A percentile compares a stretch with the other conserved stretches of the same genome.
These are phyloP conservation scores for Melanostoma scalare DNA, from an alignment of 2,888 invertebrate species.

Conservation along the genomic window DNA sequence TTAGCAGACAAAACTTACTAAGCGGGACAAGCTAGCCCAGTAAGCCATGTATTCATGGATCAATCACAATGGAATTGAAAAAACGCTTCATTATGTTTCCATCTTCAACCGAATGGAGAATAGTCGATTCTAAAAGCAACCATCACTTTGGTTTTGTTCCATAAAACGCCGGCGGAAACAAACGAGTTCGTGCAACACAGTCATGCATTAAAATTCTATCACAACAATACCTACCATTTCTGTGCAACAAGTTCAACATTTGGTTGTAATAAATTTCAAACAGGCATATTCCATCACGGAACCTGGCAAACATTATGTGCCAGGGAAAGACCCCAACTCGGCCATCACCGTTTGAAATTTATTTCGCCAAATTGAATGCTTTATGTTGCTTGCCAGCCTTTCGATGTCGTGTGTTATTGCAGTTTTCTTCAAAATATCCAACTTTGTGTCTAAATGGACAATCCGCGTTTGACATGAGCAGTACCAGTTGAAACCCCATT, in stretches of 20 bases:
- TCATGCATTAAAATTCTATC: slow-evolving; percentile 7
- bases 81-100: no score
- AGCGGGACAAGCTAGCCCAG: no score
- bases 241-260: slow-evolving; percentile 61
- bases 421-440: slow-evolving; percentile 52
- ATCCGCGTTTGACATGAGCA: slow-evolving; percentile 62
- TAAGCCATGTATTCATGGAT: no score
- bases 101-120: background rate
- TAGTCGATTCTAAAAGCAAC: background rate
- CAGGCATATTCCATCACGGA: slow-evolving; percentile 63
- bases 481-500: slow-evolving; percentile 28
- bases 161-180: slow-evolving; percentile 11
- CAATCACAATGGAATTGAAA: no score
- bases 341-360: slow-evolving; percentile 55
- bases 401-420: slow-evolving; percentile 67
- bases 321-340: background rate
- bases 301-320: slow-evolving; percentile 20
- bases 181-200: slow-evolving; percentile 34
- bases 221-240: background rate
- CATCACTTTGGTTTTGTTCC: background rate
- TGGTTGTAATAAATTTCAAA: slow-evolving; percentile 51
- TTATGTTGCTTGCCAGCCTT: slow-evolving; percentile 61
- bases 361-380: slow-evolving; percentile 72
- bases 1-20: no score
- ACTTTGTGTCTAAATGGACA: slow-evolving; percentile 35